Evolutionary conservation across 2,113 vertebrate genomes (phyloP).

Genomic region (Crotalus helleri): DNA sequence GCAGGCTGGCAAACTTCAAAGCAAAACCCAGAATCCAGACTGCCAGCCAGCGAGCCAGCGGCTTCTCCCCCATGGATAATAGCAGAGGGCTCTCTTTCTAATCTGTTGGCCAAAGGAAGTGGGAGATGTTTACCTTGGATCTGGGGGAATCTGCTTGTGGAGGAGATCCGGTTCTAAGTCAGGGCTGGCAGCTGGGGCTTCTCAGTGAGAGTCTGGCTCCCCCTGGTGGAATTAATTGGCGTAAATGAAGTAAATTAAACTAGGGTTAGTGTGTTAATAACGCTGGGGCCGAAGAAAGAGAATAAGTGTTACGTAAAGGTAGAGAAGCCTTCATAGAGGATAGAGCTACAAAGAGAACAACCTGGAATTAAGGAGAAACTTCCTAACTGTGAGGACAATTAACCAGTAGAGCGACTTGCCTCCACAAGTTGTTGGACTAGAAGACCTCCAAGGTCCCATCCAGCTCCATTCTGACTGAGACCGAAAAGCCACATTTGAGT

Average conservation of each 20-base stretch:
- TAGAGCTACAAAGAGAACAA: not conserved
- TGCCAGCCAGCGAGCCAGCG: not conserved
- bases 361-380: not conserved
- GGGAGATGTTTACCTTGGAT: not conserved
- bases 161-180: not conserved
- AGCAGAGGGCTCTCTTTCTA: not conserved
- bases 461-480: not conserved
- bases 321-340: not conserved
- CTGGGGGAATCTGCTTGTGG: not conserved
- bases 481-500: not conserved
- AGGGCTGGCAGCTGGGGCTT: too few species aligned
- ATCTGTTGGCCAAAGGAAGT: not conserved
- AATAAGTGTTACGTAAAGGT: not conserved
- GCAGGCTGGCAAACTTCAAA: not conserved
- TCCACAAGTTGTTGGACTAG: not conserved
- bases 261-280: not conserved
- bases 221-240: not conserved
- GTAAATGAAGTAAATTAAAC: not conserved
- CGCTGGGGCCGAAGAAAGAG: not conserved
- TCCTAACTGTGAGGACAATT: not conserved
- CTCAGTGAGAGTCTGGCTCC: not conserved
- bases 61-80: not conserved
- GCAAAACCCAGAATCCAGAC: not conserved
- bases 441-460: not conserved
- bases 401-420: not conserved